Percentiles rank a stretch among this genome's conserved stretches.
Evolutionary conservation across 2,113 vertebrate species (phyloP).

Genomic region (Chunga burmeisteri): DNA sequence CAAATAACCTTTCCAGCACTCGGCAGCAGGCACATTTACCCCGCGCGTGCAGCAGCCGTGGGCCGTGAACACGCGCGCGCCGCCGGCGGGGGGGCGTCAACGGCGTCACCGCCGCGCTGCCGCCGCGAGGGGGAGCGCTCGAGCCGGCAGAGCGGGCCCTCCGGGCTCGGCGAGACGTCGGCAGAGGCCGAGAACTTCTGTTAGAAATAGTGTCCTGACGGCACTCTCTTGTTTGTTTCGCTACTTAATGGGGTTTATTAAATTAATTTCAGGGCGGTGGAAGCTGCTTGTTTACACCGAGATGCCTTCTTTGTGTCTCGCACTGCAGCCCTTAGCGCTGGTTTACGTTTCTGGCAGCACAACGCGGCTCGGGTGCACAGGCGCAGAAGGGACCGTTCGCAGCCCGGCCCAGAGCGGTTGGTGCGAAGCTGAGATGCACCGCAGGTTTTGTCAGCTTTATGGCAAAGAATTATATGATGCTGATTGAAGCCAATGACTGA

Average conservation of each 20-base stretch:
- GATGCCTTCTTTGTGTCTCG: background rate
- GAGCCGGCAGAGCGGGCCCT: background rate
- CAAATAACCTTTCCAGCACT: too few relatives aligned
- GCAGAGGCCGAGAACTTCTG: background rate
- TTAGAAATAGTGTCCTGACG: accelerated
- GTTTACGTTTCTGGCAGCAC: background rate
- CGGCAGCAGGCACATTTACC: too few relatives aligned
- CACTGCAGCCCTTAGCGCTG: accelerated
- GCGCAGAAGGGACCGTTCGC: background rate
- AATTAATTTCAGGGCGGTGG: background rate
- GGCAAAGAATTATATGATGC: background rate
- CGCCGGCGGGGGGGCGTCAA: too few relatives aligned
- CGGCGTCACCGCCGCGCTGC: too few relatives aligned
- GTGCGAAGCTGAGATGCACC: background rate
- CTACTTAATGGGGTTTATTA: background rate
- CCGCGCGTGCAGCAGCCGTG: accelerated
- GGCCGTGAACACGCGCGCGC: background rate
- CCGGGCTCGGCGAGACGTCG: too few relatives aligned
- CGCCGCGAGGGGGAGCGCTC: constrained; percentile 44
- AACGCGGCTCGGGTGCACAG: background rate
- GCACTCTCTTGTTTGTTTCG: background rate
- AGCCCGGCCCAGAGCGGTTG: background rate
- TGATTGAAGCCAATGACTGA: background rate
- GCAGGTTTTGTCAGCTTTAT: background rate
- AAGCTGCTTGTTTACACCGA: background rate